Evolutionary conservation across 2,888 invertebrate genomes (phyloP).

Genomic region (Dysmachus trigonus): DNA sequence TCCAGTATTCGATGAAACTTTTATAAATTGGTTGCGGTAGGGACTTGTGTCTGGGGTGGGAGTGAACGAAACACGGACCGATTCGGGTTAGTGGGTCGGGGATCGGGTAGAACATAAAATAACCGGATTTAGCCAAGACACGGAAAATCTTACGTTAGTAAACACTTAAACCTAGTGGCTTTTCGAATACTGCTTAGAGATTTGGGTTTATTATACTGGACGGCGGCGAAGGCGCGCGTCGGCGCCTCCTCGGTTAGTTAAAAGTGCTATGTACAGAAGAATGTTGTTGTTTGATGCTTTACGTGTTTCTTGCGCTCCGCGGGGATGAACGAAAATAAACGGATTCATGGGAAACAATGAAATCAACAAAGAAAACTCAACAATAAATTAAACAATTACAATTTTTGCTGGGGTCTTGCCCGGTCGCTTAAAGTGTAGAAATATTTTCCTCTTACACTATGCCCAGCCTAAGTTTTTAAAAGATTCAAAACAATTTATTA

Average conservation of each 20-base stretch:
- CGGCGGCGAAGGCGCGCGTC: slow-evolving; percentile 50
- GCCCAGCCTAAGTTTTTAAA: background rate
- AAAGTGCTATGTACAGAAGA: slow-evolving; percentile 39
- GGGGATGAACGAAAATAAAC: background rate
- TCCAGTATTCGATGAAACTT: slow-evolving; percentile 15
- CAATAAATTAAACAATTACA: background rate
- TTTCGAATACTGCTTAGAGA: slow-evolving; percentile 67
- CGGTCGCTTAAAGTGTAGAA: background rate
- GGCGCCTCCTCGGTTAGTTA: background rate
- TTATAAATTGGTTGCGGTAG: background rate
- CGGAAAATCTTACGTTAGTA: slow-evolving; percentile 36
- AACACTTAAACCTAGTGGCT: slow-evolving; percentile 63
- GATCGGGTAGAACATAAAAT: background rate
- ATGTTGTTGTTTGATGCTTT: slow-evolving; percentile 47
- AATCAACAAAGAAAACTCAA: background rate
- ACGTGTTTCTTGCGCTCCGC: slow-evolving; percentile 41
- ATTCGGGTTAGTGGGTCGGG: background rate
- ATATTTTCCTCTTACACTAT: background rate
- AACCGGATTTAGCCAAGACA: background rate
- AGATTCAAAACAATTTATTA: background rate
- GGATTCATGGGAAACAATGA: background rate
- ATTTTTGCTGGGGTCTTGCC: background rate
- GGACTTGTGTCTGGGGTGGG: background rate
- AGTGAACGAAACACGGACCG: background rate
- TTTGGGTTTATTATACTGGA: slow-evolving; percentile 64